Evolutionary conservation across 2,113 vertebrate genomes (phyloP).

Genomic region (Albula goreensis): DNA sequence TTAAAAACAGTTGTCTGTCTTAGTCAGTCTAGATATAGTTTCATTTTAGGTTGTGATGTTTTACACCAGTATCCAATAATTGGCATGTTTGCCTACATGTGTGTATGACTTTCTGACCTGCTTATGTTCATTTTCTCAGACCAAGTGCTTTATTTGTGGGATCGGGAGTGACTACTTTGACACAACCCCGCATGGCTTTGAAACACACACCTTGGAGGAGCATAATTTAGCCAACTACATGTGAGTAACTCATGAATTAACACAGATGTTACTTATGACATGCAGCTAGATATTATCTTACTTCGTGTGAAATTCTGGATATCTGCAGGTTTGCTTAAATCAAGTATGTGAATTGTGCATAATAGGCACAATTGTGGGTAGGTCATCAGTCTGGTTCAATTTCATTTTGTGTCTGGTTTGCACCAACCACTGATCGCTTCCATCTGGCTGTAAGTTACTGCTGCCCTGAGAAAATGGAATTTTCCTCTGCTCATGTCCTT

Average conservation of each 20-base stretch:
- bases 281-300: no score
- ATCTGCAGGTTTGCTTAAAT: no score
- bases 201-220: conserved; percentile 89
- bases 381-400: neutral
- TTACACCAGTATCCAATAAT: no score
- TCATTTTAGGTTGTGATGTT: no score
- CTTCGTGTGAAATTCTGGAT: no score
- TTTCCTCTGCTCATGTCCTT: neutral
- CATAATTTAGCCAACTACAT: conserved; percentile 88
- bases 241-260: conserved; percentile 55
- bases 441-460: neutral
- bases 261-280: no score
- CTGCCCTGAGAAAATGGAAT: neutral
- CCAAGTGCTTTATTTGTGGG: conserved; percentile 91
- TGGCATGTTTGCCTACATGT: neutral
- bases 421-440: no score
- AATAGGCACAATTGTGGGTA: neutral
- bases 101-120: neutral
- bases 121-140: conserved; percentile 61
- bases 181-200: conserved; percentile 86
- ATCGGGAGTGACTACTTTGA: conserved; percentile 93
- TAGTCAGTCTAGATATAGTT: no score
- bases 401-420: neutral
- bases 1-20: no score
- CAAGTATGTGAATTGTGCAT: no score